phyloP scores from a whole-genome alignment of 2,888 invertebrate genomes.

The Horisme vitalbata region DNA sequence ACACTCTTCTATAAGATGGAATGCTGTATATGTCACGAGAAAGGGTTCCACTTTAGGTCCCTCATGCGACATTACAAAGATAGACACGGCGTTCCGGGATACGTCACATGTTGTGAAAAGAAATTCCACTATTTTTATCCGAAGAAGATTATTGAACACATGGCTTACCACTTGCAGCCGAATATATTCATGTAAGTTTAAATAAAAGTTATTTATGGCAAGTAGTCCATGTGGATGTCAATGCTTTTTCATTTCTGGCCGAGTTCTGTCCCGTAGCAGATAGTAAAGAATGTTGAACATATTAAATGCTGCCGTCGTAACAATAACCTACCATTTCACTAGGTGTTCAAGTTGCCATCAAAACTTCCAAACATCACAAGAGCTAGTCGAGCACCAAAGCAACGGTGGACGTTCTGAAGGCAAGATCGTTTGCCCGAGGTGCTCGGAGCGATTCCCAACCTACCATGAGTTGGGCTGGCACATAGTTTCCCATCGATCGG shows the following conservation, averaged over 20 bases:
- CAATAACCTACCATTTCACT: no score
- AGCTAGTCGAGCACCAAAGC: conserved; percentile 65
- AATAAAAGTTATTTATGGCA: no score
- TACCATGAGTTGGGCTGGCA: conserved; percentile 73
- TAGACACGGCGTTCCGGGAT: conserved; percentile 75
- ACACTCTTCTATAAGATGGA: conserved; percentile 78
- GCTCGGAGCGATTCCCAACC: conserved; percentile 69
- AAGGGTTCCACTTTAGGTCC: conserved; percentile 69
- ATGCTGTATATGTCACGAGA: conserved; percentile 74
- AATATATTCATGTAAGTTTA: conserved; percentile 75
- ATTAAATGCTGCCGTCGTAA: no score
- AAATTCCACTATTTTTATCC: conserved; percentile 78
- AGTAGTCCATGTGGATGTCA: no score
- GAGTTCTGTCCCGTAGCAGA: no score
- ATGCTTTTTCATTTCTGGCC: no score
- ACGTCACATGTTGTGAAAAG: conserved; percentile 74
- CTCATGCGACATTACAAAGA: conserved; percentile 78
- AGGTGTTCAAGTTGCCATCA: conserved; percentile 73
- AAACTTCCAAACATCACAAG: conserved; percentile 74
- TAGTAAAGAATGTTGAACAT: no score
- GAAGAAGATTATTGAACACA: conserved; percentile 76
- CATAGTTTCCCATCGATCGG: conserved; percentile 60
- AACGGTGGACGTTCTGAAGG: conserved; percentile 74
- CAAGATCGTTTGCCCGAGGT: conserved; percentile 68
- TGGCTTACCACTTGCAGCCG: conserved; percentile 74